Conservation (phyloP, 2,888 invertebrate species). For the Dioctria rufipes region DNA sequence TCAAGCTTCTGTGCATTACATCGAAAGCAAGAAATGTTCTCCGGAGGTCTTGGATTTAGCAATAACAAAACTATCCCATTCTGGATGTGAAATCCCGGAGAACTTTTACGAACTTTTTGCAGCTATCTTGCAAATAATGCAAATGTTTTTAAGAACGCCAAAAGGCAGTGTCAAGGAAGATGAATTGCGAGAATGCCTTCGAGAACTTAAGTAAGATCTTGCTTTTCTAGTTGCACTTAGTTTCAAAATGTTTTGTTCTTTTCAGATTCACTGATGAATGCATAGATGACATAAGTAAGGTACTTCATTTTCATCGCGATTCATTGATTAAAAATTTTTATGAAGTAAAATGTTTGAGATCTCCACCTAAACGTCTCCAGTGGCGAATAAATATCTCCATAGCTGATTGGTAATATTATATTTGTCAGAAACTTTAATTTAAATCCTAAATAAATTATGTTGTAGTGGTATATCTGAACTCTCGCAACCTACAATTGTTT, state of each 20-base stretch:
- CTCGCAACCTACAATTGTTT: slow-evolving; percentile 72
- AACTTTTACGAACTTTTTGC: slow-evolving; percentile 73
- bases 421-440: neutral
- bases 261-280: slow-evolving; percentile 72
- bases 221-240: neutral
- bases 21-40: slow-evolving; percentile 70
- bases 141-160: slow-evolving; percentile 71
- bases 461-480: slow-evolving; percentile 69
- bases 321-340: slow-evolving; percentile 68
- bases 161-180: slow-evolving; percentile 71
- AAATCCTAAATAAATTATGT: slow-evolving; percentile 51
- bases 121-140: slow-evolving; percentile 72
- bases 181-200: slow-evolving; percentile 72
- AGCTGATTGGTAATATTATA: slow-evolving; percentile 70
- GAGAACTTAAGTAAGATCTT: slow-evolving; percentile 70
- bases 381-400: slow-evolving; percentile 74
- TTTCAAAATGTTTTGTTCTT: neutral
- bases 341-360: slow-evolving; percentile 70
- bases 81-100: slow-evolving; percentile 70
- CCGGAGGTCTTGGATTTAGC: slow-evolving; percentile 70
- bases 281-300: slow-evolving; percentile 73
- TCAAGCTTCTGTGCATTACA: slow-evolving; percentile 71
- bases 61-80: slow-evolving; percentile 68
- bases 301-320: slow-evolving; percentile 72
- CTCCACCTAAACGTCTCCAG: slow-evolving; percentile 69